Base-by-base conservation (phyloP, 1,140 invertebrate species). In the Aphelinus certus region DNA sequence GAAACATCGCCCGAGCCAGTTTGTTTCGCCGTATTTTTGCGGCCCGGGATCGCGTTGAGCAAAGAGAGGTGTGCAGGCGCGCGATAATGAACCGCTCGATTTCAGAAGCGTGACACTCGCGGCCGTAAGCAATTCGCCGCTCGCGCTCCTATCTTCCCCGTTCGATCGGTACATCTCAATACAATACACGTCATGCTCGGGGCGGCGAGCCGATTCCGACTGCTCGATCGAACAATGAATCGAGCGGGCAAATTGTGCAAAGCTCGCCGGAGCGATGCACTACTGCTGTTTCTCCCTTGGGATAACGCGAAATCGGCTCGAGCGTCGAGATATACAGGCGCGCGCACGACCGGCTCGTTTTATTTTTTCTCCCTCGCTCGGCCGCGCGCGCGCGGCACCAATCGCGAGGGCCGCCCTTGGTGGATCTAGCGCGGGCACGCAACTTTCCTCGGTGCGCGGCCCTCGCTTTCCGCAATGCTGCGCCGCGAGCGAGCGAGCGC, bases 371-470 rank as follows among this genome's bases (percentile, higher is more conserved):
- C 7, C 60, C 60, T 45, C 7, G 42, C 60, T 45, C 43, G 42
- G 7, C 42, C 5, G 61, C 46, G 45, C 48, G 58, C 26, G 10
- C 45, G 46, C 45, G 6, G 2, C 45, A 46, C 46, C 2, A 48
- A 63, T 63, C 61, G 26, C 26, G 61, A 63, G 61, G 61, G 61
- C 61, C 61, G 61, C 61, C 61, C 61, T 63, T 63, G 61, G n/a
- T 63, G 7, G 42, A 63, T 63, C 45, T 63, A 63, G 61, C 61
- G 46, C 9, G 9, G 6, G 43, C 26, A 60, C 58, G 58, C 58
- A 60, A 60, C 58, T 60, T 48, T 9, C 47, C 61, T 60, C 58
- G 4, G 61, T 2, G 61, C 9, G 61, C 61, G 47, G 3, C 63
- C n/a, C 63, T 1, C 4, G n/a, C 63, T 65, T 53, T 7, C 45